Conservation (phyloP, 2,888 invertebrate species). For the Ichneumoninae sp. region DNA sequence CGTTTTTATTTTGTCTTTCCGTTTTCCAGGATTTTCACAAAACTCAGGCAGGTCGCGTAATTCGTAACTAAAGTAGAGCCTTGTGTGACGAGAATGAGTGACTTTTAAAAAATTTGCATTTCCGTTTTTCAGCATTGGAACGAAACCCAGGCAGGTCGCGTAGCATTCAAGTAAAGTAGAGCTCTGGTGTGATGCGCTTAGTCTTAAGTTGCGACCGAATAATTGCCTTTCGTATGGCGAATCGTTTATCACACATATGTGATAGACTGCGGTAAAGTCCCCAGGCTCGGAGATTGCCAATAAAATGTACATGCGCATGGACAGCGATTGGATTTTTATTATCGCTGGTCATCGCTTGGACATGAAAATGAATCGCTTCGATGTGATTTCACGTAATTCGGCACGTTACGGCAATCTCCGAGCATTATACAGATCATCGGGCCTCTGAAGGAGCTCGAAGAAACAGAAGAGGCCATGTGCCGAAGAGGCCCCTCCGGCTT, state of each 20-base stretch:
- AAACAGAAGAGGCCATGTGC: slow-evolving; percentile 34
- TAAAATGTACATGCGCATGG: not conserved
- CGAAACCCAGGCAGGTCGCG: slow-evolving; percentile 1
- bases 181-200: not conserved
- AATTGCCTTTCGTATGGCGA: not conserved
- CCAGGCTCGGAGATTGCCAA: not conserved
- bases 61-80: slow-evolving; percentile 1
- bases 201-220: not conserved
- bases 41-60: not conserved
- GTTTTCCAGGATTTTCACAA: not conserved
- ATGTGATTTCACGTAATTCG: not conserved
- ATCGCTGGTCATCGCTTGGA: not conserved
- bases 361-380: not conserved
- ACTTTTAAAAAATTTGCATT: not conserved
- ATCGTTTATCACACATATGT: no score
- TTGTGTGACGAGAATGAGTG: not conserved
- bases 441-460: not conserved
- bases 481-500: slow-evolving; percentile 37
- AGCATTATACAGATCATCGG: not conserved
- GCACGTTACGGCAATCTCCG: not conserved
- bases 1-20: not conserved
- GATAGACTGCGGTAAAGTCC: not conserved
- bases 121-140: not conserved
- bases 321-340: not conserved
- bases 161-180: slow-evolving; percentile 10